A percentile compares a stretch with the other conserved stretches of the same genome.
Conservation (phyloP, 2,113 vertebrate species). For the Pyxicephalus adspersus region DNA sequence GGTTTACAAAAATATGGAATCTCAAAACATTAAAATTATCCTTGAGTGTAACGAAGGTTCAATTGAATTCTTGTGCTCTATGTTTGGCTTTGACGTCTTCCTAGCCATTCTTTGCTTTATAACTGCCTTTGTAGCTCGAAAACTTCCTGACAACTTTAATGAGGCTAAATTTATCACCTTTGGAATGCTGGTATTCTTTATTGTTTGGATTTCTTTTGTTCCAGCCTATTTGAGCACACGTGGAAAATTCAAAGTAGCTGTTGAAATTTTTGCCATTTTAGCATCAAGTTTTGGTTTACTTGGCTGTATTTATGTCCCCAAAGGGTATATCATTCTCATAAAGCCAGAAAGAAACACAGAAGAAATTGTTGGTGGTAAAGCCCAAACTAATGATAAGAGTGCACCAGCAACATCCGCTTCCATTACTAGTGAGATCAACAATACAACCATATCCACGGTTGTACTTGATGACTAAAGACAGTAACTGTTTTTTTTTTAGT, state of each 20-base stretch:
- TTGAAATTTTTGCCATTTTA: slow-evolving; percentile 87
- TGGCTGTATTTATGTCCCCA: slow-evolving; percentile 81
- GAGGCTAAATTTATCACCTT: slow-evolving; percentile 84
- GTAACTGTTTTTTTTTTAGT: too few relatives aligned
- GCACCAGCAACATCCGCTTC: slow-evolving; percentile 76
- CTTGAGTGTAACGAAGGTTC: slow-evolving; percentile 81
- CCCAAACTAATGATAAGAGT: slow-evolving; percentile 62
- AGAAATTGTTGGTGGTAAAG: slow-evolving; percentile 73
- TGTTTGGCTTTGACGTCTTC: slow-evolving; percentile 80
- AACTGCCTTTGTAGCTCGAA: slow-evolving; percentile 76
- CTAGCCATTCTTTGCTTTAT: slow-evolving; percentile 78
- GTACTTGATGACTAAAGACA: slow-evolving; percentile 65
- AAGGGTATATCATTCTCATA: slow-evolving; percentile 82
- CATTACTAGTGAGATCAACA: slow-evolving; percentile 66
- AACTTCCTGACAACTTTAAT: slow-evolving; percentile 81
- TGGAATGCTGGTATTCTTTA: slow-evolving; percentile 85
- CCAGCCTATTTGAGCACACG: slow-evolving; percentile 86
- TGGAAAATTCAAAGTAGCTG: slow-evolving; percentile 86
- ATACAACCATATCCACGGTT: slow-evolving; percentile 67
- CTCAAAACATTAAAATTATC: slow-evolving; percentile 83
- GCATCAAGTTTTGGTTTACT: slow-evolving; percentile 85
- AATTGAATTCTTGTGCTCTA: slow-evolving; percentile 78
- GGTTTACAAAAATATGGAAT: slow-evolving; percentile 78
- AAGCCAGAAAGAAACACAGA: slow-evolving; percentile 80
- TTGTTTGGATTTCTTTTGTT: slow-evolving; percentile 87